phyloP scores from a whole-genome alignment of 1,140 invertebrate species.

The Drosophila asahinai region DNA sequence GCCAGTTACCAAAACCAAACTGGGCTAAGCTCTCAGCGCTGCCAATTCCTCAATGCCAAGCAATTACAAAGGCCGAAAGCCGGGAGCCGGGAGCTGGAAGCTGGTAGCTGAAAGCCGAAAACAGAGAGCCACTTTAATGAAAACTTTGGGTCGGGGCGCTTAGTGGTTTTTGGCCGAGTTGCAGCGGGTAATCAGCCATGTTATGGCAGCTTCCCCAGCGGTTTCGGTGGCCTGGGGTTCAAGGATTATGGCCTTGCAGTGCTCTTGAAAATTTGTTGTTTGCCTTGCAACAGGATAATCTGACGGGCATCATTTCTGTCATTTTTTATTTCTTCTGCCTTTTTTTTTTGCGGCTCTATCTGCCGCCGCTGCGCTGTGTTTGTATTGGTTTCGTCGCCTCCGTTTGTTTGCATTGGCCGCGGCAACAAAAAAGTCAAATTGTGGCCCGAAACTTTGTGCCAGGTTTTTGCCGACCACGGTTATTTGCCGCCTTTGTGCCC shows the following conservation, averaged over 20 bases:
- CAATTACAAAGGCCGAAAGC: slow-evolving; percentile 60
- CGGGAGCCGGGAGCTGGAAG: background rate
- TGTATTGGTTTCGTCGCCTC: slow-evolving; percentile 51
- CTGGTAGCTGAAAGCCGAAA: slow-evolving; percentile 41
- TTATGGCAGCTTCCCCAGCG: slow-evolving; percentile 44
- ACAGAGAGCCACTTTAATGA: slow-evolving; percentile 56
- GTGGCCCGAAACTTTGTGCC: slow-evolving; percentile 43
- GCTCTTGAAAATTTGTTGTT: slow-evolving; percentile 61
- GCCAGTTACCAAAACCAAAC: slow-evolving; percentile 20
- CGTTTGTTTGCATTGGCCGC: slow-evolving; percentile 26
- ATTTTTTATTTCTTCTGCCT: background rate
- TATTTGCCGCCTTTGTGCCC: slow-evolving; percentile 34
- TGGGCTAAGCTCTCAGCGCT: slow-evolving; percentile 34
- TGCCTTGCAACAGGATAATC: slow-evolving; percentile 51
- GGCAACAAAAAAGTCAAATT: slow-evolving; percentile 26
- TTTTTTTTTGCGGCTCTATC: slow-evolving; percentile 1
- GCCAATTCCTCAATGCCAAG: slow-evolving; percentile 47
- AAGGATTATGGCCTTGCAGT: slow-evolving; percentile 47
- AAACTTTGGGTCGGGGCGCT: slow-evolving; percentile 54
- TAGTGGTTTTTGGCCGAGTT: slow-evolving; percentile 54
- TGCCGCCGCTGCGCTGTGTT: slow-evolving; percentile 13
- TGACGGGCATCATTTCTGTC: slow-evolving; percentile 29
- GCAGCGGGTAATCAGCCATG: slow-evolving; percentile 52
- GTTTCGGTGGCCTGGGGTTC: slow-evolving; percentile 18
- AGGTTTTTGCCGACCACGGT: slow-evolving; percentile 39